A percentile compares a stretch with the other conserved stretches of the same genome.
These are phyloP conservation scores for Bombus ignitus DNA, from an alignment of 1,140 invertebrate genomes.

Conservation along the genomic window DNA sequence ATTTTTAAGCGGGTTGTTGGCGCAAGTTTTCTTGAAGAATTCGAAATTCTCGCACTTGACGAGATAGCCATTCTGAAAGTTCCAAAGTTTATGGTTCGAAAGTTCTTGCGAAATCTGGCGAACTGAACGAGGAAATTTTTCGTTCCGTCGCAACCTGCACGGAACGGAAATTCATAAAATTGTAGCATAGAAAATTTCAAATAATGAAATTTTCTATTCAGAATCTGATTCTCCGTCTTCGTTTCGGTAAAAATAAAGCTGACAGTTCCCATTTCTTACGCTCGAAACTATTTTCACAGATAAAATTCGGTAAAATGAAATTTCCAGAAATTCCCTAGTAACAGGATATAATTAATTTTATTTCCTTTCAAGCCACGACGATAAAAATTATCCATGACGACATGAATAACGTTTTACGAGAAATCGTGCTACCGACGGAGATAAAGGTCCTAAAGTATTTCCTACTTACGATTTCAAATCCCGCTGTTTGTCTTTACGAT, in stretches of 20 bases:
- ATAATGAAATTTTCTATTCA: too few relatives aligned
- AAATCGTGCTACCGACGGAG: not conserved
- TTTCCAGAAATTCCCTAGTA: too few relatives aligned
- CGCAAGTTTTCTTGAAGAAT: conserved; percentile 7
- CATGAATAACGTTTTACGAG: not conserved
- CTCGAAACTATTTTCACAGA: not conserved
- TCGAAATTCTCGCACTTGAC: conserved; percentile 16
- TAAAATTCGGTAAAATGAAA: too few relatives aligned
- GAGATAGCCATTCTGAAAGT: conserved; percentile 1
- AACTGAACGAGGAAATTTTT: not conserved
- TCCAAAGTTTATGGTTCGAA: conserved; percentile 17
- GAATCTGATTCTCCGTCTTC: not conserved
- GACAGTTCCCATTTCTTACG: not conserved
- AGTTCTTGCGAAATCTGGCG: not conserved
- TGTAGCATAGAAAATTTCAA: too few relatives aligned
- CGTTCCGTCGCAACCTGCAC: not conserved
- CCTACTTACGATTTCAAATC: not conserved
- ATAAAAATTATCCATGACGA: too few relatives aligned
- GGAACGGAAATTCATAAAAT: not conserved
- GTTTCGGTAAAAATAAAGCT: not conserved
- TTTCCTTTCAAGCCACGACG: too few relatives aligned
- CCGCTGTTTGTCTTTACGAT: not conserved
- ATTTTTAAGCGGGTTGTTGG: not conserved
- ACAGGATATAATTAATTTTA: too few relatives aligned
- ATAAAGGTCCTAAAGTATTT: not conserved